Evolutionary conservation across 1,140 invertebrate genomes (phyloP).

Genomic region (Panulirus ornatus): DNA sequence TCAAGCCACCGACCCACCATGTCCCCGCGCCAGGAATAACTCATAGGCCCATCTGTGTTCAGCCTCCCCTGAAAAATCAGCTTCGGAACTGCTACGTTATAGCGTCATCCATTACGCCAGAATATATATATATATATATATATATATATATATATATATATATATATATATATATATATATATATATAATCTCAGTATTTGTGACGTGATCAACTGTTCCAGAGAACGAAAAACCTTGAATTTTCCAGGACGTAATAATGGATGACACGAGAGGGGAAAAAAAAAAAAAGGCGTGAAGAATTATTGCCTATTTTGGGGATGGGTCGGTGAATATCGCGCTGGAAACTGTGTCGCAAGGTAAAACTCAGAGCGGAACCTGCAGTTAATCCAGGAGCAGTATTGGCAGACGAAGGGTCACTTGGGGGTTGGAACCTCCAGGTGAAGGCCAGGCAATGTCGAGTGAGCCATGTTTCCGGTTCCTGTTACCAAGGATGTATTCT

Average conservation of each 20-base stretch:
- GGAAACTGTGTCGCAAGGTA: background rate
- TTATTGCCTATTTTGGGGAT: too few relatives aligned
- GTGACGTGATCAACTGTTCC: constrained; percentile 1
- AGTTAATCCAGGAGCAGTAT: background rate
- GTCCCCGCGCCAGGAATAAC: background rate
- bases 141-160: too few relatives aligned
- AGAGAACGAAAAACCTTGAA: background rate
- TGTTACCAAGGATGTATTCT: too few relatives aligned
- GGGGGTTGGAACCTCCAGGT: too few relatives aligned
- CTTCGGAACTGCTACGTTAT: background rate
- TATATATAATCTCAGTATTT: constrained; percentile 8
- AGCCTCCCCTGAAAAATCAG: background rate
- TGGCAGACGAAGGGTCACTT: too few relatives aligned
- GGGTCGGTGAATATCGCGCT: too few relatives aligned
- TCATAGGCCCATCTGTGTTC: background rate
- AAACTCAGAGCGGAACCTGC: background rate
- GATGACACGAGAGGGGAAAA: background rate
- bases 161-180: too few relatives aligned
- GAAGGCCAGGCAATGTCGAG: too few relatives aligned
- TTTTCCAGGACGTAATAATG: constrained; percentile 10
- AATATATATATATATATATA: too few relatives aligned
- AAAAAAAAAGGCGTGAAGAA: background rate
- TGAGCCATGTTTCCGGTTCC: too few relatives aligned
- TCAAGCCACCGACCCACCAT: background rate
- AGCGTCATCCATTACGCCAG: constrained; percentile 1